phyloP scores from a whole-genome alignment of 1,140 invertebrate species.

The Tetramorium simillimum region DNA sequence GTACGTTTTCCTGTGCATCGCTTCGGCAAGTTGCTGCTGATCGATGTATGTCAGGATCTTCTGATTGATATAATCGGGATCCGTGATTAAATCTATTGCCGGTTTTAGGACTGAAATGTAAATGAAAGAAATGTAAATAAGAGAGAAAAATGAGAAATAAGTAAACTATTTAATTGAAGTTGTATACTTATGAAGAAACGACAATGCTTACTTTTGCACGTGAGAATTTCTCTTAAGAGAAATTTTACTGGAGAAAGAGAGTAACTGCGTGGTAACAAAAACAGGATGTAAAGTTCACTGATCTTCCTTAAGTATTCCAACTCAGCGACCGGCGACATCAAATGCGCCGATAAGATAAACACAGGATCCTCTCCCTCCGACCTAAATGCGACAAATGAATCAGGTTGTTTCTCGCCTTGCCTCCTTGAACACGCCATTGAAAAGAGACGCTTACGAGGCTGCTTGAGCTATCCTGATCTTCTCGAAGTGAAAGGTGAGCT shows the following conservation, averaged over 20 bases:
- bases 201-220: conserved; percentile 90
- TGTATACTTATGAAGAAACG: background rate
- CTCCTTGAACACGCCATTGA: background rate
- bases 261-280: conserved; percentile 93
- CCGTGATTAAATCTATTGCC: conserved; percentile 93
- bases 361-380: conserved; percentile 88
- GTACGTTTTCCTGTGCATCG: conserved; percentile 92
- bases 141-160: background rate
- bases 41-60: conserved; percentile 94
- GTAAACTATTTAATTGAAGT: too few species aligned
- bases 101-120: conserved; percentile 91
- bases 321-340: conserved; percentile 91
- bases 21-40: conserved; percentile 91
- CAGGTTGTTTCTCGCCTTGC: background rate
- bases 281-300: conserved; percentile 92
- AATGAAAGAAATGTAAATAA: background rate
- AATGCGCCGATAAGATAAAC: conserved; percentile 91
- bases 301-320: conserved; percentile 93
- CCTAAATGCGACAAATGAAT: conserved; percentile 80
- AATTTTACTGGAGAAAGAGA: conserved; percentile 91
- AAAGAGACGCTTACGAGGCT: conserved; percentile 87
- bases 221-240: conserved; percentile 93
- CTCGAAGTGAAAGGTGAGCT: conserved; percentile 94
- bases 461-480: conserved; percentile 92
- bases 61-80: conserved; percentile 96